Base-by-base conservation (phyloP, 2,797 vertebrate genomes). In the Urophycis tenuis region DNA sequence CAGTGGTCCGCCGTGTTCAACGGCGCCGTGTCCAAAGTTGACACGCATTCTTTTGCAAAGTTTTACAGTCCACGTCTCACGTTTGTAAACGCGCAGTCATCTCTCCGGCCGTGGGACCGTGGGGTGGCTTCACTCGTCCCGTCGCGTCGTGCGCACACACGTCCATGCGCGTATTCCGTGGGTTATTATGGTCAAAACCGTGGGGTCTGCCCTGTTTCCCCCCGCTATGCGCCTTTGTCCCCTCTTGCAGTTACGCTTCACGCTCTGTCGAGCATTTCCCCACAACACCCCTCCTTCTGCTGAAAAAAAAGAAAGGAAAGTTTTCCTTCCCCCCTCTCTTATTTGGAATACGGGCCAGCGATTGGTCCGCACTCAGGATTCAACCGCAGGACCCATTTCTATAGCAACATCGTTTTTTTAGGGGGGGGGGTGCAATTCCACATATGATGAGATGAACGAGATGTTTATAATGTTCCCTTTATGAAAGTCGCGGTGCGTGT, bases 231-330 rank as follows among this genome's bases (percentile, higher is more conserved):
- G 88, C 84, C 91, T 91, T 92, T 93, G 91, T 92, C 89, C 90
- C 89, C 81, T 80, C 84, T 87, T 79, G 88, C 88, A 90, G 90
- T 89, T 90, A 86, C 87, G 89, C 89, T 92, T 92, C 92, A 93
- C 91, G 91, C 87, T 92, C 90, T 87, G 85, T 88, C 85, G 89
- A 89, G 84, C 91, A 89, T 89, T 90, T 84, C 86, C 82, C 86
- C 87, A 87, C 86, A 84, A 82, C 90, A 89, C 69, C 12, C 89
- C 89, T 89, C 89, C 90, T 86, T 81, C 89, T 81, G 80, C 79
- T 53, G 75, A 84, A 81, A 88, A 88, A 76, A 87, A 78, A 88
- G 82, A 90, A 89, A 89, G 82, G 87, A 91, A 92, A 87, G 74
- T 84, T 85, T 87, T 80, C 79, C 80, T 75, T 31, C 79, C 84